A percentile compares a stretch with the other conserved stretches of the same genome.
Evolutionary conservation across 1,140 invertebrate species (phyloP).

Genomic region (Nephotettix cincticeps): DNA sequence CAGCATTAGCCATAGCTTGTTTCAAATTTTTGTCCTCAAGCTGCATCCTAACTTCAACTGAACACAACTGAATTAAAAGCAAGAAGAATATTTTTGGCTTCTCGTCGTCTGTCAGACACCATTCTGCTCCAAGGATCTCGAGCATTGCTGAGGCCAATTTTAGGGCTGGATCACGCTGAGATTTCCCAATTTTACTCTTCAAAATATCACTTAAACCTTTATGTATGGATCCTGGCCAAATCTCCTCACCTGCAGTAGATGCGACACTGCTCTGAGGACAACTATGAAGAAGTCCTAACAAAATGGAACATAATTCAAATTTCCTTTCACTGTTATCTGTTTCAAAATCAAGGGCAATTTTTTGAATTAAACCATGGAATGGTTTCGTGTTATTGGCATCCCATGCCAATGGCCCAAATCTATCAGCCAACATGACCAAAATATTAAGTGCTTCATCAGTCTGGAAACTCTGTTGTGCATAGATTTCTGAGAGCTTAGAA

Average conservation of each 20-base stretch:
- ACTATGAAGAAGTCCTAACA: conserved; percentile 71
- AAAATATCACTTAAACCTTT: conserved; percentile 79
- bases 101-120: conserved; percentile 74
- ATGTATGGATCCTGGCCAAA: conserved; percentile 75
- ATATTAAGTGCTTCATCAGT: conserved; percentile 82
- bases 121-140: conserved; percentile 80
- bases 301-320: conserved; percentile 77
- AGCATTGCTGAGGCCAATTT: conserved; percentile 77
- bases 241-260: conserved; percentile 60
- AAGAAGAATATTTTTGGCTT: conserved; percentile 80
- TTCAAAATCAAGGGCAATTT: conserved; percentile 82
- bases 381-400: conserved; percentile 63
- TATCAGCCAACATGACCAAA: conserved; percentile 66
- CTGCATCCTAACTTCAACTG: conserved; percentile 91
- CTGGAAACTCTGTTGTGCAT: conserved; percentile 80
- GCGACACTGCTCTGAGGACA: conserved; percentile 64
- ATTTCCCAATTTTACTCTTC: conserved; percentile 81
- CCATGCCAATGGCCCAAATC: conserved; percentile 71
- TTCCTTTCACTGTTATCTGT: conserved; percentile 83
- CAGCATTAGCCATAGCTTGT: conserved; percentile 69
- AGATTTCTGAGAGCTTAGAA: conserved; percentile 79
- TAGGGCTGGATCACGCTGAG: conserved; percentile 83
- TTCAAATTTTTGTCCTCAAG: conserved; percentile 79
- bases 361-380: conserved; percentile 80
- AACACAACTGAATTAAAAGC: conserved; percentile 79